Evolutionary conservation across 1,140 invertebrate genomes (phyloP), one percentile per base, ranked within the genome.

Genomic region (Drosophila athabasca): DNA sequence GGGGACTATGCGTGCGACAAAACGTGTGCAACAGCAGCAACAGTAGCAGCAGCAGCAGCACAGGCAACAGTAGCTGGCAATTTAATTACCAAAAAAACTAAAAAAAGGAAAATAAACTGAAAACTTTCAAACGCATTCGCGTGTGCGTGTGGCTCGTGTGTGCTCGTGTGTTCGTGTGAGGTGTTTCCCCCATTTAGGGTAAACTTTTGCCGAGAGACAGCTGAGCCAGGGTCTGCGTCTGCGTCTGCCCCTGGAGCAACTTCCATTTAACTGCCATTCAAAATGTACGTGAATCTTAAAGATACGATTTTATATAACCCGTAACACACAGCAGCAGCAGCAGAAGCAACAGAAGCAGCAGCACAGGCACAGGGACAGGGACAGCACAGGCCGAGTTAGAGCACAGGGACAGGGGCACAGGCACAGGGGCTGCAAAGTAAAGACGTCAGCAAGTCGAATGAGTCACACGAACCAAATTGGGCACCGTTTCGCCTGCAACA

Each of bases 1-100:
- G 78, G 58, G 78, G 82, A 82, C 82, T 82, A 75, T 87, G 82
- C 82, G 82, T 87, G 83, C 82, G 82, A 88, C 82, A 87, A 87
- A 87, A 87, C 82, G 82, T 87, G 70, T 67, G 53, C 65, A 31
- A 41, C 60, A 29, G 19, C 58, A 73, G 31, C 70, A 50, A 46
- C 51, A 31, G 29, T 7, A 54, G 49, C 50, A 73, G 41, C 70
- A 50, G 46, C 61, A 54, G 43, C 50, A 54, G 43, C 50, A 44
- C 50, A 62, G 66, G 49, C 69, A 50, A 51, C 54, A 39, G 24
- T 35, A 52, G 46, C 29, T 50, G 35, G 46, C 59, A 76, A 76
- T 76, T 76, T 76, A 76, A 76, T 76, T 76, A 76, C 57, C 45
- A 76, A 62, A 68, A 35, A 43, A 22, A 62, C 17, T 19, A 19